Conservation (phyloP, 2,113 vertebrate species). For the Seriola quinqueradiata region DNA sequence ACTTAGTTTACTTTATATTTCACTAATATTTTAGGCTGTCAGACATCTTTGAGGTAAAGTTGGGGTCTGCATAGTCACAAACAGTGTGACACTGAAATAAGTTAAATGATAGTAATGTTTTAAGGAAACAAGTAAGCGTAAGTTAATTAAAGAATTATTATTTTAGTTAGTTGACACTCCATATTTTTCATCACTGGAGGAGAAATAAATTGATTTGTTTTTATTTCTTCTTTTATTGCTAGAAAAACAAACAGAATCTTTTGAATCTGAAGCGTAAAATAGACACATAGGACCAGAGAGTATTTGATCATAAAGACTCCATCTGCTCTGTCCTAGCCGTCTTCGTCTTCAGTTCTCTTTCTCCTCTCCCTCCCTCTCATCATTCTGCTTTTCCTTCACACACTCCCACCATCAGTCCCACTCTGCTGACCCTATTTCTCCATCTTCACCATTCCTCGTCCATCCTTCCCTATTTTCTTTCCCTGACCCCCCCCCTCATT, state of each 20-base stretch:
- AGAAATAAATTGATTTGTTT: background rate
- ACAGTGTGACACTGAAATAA: background rate
- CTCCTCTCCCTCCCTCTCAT: background rate
- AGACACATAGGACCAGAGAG: background rate
- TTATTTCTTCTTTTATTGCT: background rate
- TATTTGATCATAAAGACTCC: background rate
- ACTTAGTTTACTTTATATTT: background rate
- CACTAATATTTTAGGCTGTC: too few relatives aligned
- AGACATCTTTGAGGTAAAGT: background rate
- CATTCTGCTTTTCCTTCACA: conserved; percentile 9
- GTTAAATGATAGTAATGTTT: too few relatives aligned
- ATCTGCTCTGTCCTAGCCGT: background rate
- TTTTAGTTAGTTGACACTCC: background rate
- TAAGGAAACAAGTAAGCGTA: background rate
- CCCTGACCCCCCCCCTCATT: conserved; percentile 44
- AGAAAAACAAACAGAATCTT: background rate
- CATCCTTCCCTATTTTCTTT: conserved; percentile 33
- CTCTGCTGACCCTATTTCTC: conserved; percentile 37
- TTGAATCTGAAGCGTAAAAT: background rate
- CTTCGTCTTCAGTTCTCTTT: conserved; percentile 3
- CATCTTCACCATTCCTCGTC: conserved; percentile 29
- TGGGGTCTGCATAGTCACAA: background rate
- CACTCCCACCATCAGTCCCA: background rate
- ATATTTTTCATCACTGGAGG: background rate
- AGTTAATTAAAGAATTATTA: too few relatives aligned